Base-by-base conservation (phyloP, 2,113 vertebrate genomes). In the Lagopus muta region DNA sequence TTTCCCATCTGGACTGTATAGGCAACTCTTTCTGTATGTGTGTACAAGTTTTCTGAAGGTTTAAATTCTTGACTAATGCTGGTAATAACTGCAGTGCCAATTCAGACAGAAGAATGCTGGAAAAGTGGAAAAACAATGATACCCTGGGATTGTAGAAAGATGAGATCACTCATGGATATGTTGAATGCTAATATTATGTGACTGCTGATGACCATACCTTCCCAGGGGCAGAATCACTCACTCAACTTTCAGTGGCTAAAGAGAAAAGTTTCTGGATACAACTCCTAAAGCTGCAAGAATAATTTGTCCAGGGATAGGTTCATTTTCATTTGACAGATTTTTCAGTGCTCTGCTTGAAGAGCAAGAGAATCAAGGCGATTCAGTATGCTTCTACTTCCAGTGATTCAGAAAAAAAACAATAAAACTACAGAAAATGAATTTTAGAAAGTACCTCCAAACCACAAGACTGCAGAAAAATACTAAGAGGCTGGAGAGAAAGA, bases 151-250 rank as follows among this genome's bases (percentile, higher is more conserved):
- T 83, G 73, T 36, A 28, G 82, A 64, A 75, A 79, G 91, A 84
- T 94, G 91, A 96, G 86, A 87, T 92, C 52, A 78, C 64, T 88
- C 61, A 65, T 50, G 75, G 89, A 70, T 82, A 69, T 32, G 76
- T 70, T 91, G 70, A 95, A 91, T 86, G 48, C 58, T 94, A 77
- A 85, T 86, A 81, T 83, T 92, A 78, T 78, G 65, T 91, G 90
- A 82, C 60, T 92, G 75, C 24, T 3, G 43, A 92, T 94, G 93
- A 86, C 90, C 89, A 94, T 89, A 88, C 86, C 91, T 95, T 96
- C 91, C 94, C 73, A 77, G 62, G 65, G 85, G 92, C 76, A 90
- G 70, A 94, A 92, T 92, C 82, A 76, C n/a, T 90, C 11, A 6
- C 60, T 91, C 50, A 62, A 57, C 60, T 89, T 80, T 81, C 70